These are phyloP conservation scores for Cnemophilus loriae DNA, from an alignment of 2,113 vertebrate species.

Conservation along the genomic window DNA sequence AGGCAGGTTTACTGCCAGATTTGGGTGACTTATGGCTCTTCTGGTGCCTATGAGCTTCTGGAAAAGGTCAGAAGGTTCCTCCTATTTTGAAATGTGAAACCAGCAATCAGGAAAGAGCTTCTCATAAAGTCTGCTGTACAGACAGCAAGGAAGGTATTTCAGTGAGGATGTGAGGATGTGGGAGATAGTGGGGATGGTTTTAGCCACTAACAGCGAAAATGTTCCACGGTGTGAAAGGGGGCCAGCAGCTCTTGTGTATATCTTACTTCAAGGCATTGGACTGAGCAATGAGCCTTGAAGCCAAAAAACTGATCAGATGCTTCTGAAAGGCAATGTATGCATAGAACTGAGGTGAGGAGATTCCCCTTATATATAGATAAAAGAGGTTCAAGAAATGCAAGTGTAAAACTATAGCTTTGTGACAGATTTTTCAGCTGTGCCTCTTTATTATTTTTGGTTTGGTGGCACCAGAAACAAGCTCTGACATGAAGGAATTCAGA, in stretches of 20 bases:
- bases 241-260: background rate
- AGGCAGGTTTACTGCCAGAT: background rate
- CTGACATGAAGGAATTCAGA: background rate
- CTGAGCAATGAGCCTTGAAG: background rate
- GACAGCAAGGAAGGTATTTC: background rate
- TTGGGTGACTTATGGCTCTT: conserved; percentile 1
- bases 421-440: background rate
- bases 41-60: background rate
- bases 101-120: background rate
- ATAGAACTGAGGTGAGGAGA: background rate
- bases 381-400: background rate
- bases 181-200: background rate
- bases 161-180: background rate
- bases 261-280: background rate
- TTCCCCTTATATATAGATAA: background rate
- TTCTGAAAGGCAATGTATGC: background rate
- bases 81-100: background rate
- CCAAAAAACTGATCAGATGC: background rate
- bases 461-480: background rate
- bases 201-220: background rate
- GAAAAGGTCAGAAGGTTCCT: conserved; percentile 3
- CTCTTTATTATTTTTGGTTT: background rate
- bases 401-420: background rate
- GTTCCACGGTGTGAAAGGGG: background rate
- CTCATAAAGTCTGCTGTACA: background rate